Conservation (phyloP, 1,140 invertebrate species). For the Panagrolaimus sp. region DNA sequence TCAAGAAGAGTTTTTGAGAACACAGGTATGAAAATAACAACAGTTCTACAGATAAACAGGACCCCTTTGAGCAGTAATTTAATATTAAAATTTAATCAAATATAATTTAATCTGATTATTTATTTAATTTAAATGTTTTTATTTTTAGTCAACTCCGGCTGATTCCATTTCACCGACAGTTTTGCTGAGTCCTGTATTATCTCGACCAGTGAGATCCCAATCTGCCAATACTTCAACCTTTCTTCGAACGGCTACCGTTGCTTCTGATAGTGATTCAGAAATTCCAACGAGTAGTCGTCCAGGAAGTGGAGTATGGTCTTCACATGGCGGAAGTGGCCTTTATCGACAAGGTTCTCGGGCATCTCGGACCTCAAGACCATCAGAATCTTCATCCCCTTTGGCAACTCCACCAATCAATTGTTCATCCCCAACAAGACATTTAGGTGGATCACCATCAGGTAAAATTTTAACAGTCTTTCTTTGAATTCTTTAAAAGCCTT, state of each 20-base stretch:
- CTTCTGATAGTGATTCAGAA: conserved; percentile 40
- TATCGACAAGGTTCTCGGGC: not conserved
- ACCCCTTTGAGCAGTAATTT: no score
- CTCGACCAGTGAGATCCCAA: conserved; percentile 50
- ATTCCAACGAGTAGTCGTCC: not conserved
- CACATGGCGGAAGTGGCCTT: not conserved
- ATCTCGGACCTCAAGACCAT: not conserved
- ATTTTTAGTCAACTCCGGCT: conserved; percentile 32
- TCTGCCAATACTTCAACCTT: conserved; percentile 49
- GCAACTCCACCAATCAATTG: conserved; percentile 2
- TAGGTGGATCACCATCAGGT: conserved; percentile 10
- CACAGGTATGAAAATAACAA: no score
- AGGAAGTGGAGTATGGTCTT: not conserved
- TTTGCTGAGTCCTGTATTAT: conserved; percentile 51
- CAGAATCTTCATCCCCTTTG: not conserved
- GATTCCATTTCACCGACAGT: conserved; percentile 41
- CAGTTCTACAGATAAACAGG: no score
- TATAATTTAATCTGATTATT: conserved; percentile 17
- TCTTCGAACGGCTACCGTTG: conserved; percentile 20
- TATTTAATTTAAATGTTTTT: conserved; percentile 12
- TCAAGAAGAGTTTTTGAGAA: no score
- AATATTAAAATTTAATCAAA: not conserved
- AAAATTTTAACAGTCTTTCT: not conserved
- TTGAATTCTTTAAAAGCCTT: not conserved
- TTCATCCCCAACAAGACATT: not conserved